A percentile compares a stretch with the other conserved stretches of the same genome.
Conservation (phyloP, 2,797 vertebrate genomes). For the Fistularia tabacaria region DNA sequence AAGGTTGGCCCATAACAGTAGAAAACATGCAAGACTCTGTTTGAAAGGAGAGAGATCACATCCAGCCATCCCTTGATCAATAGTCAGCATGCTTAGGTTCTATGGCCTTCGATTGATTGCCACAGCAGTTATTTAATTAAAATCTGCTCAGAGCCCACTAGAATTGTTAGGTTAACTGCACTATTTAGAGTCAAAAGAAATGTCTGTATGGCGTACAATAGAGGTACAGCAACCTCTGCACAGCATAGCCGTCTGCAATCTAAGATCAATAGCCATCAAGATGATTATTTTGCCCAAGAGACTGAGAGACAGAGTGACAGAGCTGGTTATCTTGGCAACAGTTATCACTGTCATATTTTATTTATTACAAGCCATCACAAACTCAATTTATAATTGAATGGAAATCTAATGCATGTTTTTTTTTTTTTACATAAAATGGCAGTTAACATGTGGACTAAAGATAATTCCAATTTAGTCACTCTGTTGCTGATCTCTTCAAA, state of each 20-base stretch:
- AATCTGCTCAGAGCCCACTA: constrained; percentile 10
- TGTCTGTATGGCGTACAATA: constrained; percentile 13
- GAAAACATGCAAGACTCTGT: constrained; percentile 58
- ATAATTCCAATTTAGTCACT: constrained; percentile 53
- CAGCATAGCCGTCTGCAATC: constrained; percentile 8
- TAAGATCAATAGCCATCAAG: constrained; percentile 23
- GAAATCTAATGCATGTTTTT: not conserved
- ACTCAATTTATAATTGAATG: not conserved
- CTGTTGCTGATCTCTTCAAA: constrained; percentile 28
- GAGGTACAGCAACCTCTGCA: constrained; percentile 30
- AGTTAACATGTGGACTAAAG: not conserved
- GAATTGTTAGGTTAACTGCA: constrained; percentile 9
- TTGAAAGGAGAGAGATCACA: constrained; percentile 27
- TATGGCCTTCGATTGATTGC: not conserved
- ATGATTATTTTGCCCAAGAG: constrained; percentile 12
- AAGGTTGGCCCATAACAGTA: constrained; percentile 36
- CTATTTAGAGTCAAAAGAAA: constrained; percentile 16
- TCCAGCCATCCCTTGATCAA: constrained; percentile 45
- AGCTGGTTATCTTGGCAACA: constrained; percentile 37
- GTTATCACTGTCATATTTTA: not conserved
- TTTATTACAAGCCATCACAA: not conserved
- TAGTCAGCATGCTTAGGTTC: constrained; percentile 32
- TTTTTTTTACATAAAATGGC: not conserved
- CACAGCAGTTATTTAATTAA: constrained; percentile 27
- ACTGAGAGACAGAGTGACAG: constrained; percentile 37